Base-by-base conservation (phyloP, 2,113 vertebrate species). In the Myocastor coypus region DNA sequence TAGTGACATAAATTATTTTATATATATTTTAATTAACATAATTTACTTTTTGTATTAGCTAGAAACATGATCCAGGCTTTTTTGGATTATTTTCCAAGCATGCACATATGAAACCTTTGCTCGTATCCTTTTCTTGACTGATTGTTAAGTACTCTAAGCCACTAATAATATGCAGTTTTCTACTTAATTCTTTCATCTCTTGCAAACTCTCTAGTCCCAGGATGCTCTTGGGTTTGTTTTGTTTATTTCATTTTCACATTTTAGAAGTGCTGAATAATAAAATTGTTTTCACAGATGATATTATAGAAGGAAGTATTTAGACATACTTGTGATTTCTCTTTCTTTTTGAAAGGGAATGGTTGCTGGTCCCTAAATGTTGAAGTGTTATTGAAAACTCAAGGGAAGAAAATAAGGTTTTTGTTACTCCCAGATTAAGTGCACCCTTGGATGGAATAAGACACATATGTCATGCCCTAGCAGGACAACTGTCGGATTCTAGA, bases 161-260 rank as follows among this genome's bases (percentile, higher is more conserved):
- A 90, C 30, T 24, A 30, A 80, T 91, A 89, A 66, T 30, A 66
- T n/a, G 19, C 63, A 87, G 26, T 13, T 28, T 90, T 96, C 37
- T 92, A 57, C 40, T 85, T 95, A 87, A 77, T 93, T 92, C 71
- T 78, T 87, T n/a, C 22, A 59, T 59, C 24, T 46, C 92, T 92
- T 84, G 86, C 37, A 95, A 95, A 63, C 20, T 37, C 19, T n/a
- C 93, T 30, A 37, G 11, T 95, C 69, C 40, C 82, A 57, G 46
- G 20, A 78, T 93, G 34, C n/a, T 85, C 87, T 96, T 85, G 61
- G 64, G 37, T 90, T 92, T 16, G 83, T 88, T 97, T 96, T 81
- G 80, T 96, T 95, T 96, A 95, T 97, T 97, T 97, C 87, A 97
- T 96, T 97, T 97, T 97, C 97, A 97, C 94, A 91, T 97, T 95